phyloP scores from a whole-genome alignment of 1,140 invertebrate genomes.

The Megalonaias nervosa region DNA sequence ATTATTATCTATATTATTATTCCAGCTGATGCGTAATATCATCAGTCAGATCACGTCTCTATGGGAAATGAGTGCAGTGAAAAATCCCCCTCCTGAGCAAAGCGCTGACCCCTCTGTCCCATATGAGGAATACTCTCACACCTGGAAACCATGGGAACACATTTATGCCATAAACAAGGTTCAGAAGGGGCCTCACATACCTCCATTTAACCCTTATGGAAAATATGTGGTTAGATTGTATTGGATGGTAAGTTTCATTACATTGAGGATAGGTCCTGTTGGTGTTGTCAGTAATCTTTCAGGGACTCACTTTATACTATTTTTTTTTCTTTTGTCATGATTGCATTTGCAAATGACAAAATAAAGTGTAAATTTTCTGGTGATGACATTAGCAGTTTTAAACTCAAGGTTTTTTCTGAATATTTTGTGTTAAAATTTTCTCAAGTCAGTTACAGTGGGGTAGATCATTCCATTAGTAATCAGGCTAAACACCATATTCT shows the following conservation, averaged over 20 bases:
- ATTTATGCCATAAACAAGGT: slow-evolving; percentile 71
- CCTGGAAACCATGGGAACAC: slow-evolving; percentile 72
- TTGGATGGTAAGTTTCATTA: slow-evolving; percentile 67
- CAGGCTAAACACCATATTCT: no score
- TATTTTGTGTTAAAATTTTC: no score
- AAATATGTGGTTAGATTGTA: slow-evolving; percentile 71
- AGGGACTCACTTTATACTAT: background rate
- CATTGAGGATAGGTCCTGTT: background rate
- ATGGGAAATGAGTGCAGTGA: slow-evolving; percentile 64
- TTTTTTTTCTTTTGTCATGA: background rate
- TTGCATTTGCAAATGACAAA: background rate
- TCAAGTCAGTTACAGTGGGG: no score
- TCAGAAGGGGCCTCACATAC: slow-evolving; percentile 68
- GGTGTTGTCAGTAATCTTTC: background rate
- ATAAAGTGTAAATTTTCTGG: slow-evolving; percentile 6
- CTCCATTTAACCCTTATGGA: slow-evolving; percentile 69
- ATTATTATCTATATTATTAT: background rate
- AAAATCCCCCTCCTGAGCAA: slow-evolving; percentile 40
- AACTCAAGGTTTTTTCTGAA: no score
- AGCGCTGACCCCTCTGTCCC: slow-evolving; percentile 42
- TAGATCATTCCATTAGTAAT: no score
- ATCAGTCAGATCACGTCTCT: slow-evolving; percentile 69
- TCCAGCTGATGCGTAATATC: slow-evolving; percentile 69
- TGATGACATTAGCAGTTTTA: no score
- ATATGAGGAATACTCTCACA: slow-evolving; percentile 49